Evolutionary conservation across 1,140 invertebrate genomes (phyloP), one percentile per base, ranked within the genome.

Genomic region (Saccostrea glomerata): DNA sequence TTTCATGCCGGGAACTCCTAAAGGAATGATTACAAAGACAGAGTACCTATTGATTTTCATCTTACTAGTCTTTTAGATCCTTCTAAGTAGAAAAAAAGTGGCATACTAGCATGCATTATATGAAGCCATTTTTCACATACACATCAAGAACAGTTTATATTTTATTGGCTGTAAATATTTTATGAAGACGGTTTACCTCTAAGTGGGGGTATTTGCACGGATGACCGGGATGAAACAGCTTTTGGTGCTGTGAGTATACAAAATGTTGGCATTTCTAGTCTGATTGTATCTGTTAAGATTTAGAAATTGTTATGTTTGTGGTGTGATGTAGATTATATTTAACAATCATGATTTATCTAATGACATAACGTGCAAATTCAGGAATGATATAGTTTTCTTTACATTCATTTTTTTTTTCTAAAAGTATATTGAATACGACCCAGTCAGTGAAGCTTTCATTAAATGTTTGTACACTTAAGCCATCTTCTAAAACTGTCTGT

Each of bases 131-230:
- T 17, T 20, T 20, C 58, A 20, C 58, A n/a, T 63, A 63, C 17
- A 20, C 58, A 63, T 63, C 58, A 63, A 17, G 58, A 20, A 63
- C 58, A 63, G 5, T 63, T 20, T n/a, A n/a, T 63, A n/a, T n/a
- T 63, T 63, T 63, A n/a, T 17, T 63, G 58, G 17, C 25, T 30
- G 70, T 77, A 23, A 77, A 77, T 77, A 77, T 77, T 77, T 77
- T 36, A 77, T 77, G 70, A 77, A 25, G 23, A 15, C 25, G 23
- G 70, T 36, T 77, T 30, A 77, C 25, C 70, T 77, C 30, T 77
- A 77, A 77, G 70, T 36, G 30, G 11, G 47, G 25, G 30, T 77
- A 23, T 36, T 25, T 17, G 13, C 25, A 77, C 70, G 15, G 7
- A 11, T 30, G 70, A 77, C 70, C 30, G 70, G 70, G 15, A 77